Evolutionary conservation across 2,888 invertebrate species (phyloP).

Genomic region (Sphecodes monilicornis): DNA sequence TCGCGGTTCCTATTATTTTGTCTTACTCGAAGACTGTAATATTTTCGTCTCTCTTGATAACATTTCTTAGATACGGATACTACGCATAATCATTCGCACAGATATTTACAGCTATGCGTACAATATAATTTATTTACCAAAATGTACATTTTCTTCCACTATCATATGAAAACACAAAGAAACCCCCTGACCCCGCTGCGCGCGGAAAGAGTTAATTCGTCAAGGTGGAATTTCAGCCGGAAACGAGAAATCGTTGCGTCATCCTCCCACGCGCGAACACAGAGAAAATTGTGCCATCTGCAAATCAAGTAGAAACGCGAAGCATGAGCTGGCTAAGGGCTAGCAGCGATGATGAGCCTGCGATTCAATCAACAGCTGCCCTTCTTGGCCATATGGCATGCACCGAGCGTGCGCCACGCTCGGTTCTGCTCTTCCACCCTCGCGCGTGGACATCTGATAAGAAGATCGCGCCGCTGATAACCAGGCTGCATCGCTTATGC

Average conservation of each 20-base stretch:
- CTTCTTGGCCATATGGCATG: conserved; percentile 80
- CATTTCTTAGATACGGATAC: too few relatives aligned
- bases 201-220: conserved; percentile 21
- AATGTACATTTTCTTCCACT: too few relatives aligned
- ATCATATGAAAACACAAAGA: too few relatives aligned
- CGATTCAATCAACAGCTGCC: conserved; percentile 77
- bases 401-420: conserved; percentile 55
- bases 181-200: neutral
- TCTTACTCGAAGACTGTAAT: too few relatives aligned
- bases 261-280: conserved; percentile 62
- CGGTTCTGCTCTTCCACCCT: conserved; percentile 62
- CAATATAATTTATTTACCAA: too few relatives aligned
- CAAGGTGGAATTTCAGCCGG: conserved; percentile 38
- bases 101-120: too few relatives aligned
- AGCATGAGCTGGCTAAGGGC: conserved; percentile 67
- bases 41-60: too few relatives aligned
- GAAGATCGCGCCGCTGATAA: conserved; percentile 76
- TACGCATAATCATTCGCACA: too few relatives aligned
- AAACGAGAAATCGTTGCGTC: conserved; percentile 56
- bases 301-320: conserved; percentile 72
- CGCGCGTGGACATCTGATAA: conserved; percentile 74
- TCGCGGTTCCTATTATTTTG: too few relatives aligned
- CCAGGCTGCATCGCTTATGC: conserved; percentile 53
- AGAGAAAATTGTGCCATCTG: conserved; percentile 71
- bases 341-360: conserved; percentile 70